Evolutionary conservation across 2,113 vertebrate genomes (phyloP), one percentile per base, ranked within the genome.

Genomic region (Alligator mississippiensis): DNA sequence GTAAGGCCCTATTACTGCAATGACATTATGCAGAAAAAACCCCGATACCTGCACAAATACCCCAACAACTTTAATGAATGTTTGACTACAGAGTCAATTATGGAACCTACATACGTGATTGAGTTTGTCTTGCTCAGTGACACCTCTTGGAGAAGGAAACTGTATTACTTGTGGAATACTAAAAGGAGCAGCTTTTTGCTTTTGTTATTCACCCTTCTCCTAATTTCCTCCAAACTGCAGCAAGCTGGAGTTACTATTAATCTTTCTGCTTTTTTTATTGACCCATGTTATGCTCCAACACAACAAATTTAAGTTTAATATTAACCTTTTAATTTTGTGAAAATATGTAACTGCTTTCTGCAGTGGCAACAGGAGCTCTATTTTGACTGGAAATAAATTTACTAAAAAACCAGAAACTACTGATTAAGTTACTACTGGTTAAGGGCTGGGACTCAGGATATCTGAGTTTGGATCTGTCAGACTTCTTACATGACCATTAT

Each of bases 401-500:
- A 61, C 15, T 61, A 79, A 25, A n/a, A 30, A 61, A 38, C n/a
- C 11, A 81, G 82, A 93, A 88, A 90, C 77, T 47, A 87, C 24
- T 64, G 70, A 27, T 70, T 82, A 34, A 34, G 77, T 87, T 94
- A 85, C 61, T 61, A 47, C 47, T 47, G 8, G 47, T 47, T 47
- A 47, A 47, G n/a, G 11, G 88, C 38, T 80, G 72, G 59, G 2
- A 34, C n/a, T n/a, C 55, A 87, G n/a, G 30, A 93, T 75, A 81
- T 24, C 38, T 19, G 84, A 55, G 79, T 64, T 34, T 30, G 59
- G 93, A 70, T 21, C 77, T 64, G 78, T 59, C 80, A 70, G 80
- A 78, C 64, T 91, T 94, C 90, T 62, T 86, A 34, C 47, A 34
- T 19, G 83, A 90, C 89, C 70, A 87, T 87, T 78, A 68, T 85